A percentile compares a stretch with the other conserved stretches of the same genome.
Conservation (phyloP, 2,888 invertebrate genomes). For the Muscina levida region DNA sequence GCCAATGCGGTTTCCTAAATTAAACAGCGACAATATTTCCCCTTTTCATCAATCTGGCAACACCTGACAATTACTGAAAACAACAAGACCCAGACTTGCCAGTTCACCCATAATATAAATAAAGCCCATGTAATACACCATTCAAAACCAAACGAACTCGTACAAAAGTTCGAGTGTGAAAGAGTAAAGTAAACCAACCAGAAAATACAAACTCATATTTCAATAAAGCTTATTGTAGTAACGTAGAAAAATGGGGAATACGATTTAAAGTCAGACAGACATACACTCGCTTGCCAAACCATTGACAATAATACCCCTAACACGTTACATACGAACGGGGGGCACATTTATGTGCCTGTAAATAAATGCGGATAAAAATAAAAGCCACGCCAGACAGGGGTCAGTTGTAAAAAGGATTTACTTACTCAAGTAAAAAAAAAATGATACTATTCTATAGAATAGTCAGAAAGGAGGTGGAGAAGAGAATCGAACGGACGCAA, state of each 20-base stretch:
- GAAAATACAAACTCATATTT: constrained; percentile 36
- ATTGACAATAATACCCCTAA: neutral
- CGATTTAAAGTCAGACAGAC: constrained; percentile 15
- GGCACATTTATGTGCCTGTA: neutral
- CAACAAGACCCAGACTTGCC: neutral
- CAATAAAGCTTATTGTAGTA: constrained; percentile 24
- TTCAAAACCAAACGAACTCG: constrained; percentile 18
- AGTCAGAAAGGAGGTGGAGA: neutral
- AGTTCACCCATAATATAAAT: constrained; percentile 4
- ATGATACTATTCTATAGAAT: too few relatives aligned
- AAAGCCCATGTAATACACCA: constrained; percentile 23
- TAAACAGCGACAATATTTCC: too few relatives aligned
- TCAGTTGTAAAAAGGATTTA: constrained; percentile 46
- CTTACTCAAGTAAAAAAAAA: constrained; percentile 40
- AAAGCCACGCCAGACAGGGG: constrained; percentile 12
- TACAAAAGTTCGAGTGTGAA: constrained; percentile 5
- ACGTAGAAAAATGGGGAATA: neutral
- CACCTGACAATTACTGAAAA: neutral
- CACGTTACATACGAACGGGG: neutral
- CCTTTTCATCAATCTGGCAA: too few relatives aligned
- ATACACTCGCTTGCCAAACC: neutral
- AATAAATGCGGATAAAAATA: neutral
- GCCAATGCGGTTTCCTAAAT: too few relatives aligned
- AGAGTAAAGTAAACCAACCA: neutral
- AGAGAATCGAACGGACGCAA: neutral